Evolutionary conservation across 2,888 invertebrate species (phyloP).

Genomic region (Drosophila kambysellisi): DNA sequence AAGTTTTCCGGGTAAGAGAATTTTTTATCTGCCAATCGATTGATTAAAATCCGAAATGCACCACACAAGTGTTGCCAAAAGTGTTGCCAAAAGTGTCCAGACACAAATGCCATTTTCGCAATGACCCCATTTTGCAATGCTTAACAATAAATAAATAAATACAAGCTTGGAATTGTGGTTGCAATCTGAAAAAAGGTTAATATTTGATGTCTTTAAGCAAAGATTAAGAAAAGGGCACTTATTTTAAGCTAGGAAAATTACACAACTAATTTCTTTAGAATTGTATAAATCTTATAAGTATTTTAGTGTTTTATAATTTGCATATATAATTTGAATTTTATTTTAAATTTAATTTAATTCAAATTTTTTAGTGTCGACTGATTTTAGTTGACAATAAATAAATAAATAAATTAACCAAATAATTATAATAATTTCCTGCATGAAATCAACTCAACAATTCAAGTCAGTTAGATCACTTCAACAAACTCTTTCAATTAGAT

Average conservation of each 20-base stretch:
- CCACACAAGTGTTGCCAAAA: constrained; percentile 26
- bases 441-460: background rate
- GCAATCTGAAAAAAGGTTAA: background rate
- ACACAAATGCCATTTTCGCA: constrained; percentile 11
- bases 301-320: too few species aligned
- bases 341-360: too few species aligned
- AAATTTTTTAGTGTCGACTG: too few species aligned
- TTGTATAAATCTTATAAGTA: too few species aligned
- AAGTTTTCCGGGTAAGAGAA: constrained; percentile 16
- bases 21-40: constrained; percentile 42
- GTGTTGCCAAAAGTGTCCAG: constrained; percentile 12
- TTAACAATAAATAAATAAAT: background rate
- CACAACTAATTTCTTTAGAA: background rate
- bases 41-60: constrained; percentile 49
- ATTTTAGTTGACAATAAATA: too few species aligned
- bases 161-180: background rate
- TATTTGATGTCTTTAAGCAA: background rate
- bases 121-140: constrained; percentile 11
- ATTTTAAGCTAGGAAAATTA: background rate
- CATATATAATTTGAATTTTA: too few species aligned
- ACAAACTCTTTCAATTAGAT: background rate
- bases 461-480: background rate
- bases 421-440: background rate
- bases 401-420: background rate
- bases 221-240: too few species aligned